These are phyloP conservation scores for Leuciscus waleckii DNA, from an alignment of 2,797 vertebrate genomes.

Conservation along the genomic window DNA sequence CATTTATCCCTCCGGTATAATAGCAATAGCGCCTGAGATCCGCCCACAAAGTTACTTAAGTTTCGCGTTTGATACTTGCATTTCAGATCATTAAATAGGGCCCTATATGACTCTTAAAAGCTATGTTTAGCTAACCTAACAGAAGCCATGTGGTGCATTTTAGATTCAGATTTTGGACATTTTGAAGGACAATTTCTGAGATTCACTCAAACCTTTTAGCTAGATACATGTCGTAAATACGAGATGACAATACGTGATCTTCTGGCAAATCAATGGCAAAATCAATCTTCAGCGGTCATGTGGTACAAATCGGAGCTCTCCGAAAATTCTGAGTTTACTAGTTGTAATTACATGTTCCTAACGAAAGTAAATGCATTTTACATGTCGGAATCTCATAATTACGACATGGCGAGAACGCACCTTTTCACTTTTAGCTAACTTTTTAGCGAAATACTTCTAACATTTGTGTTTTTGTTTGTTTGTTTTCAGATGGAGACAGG, in stretches of 20 bases:
- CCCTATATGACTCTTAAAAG: not conserved
- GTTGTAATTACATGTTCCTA: not conserved
- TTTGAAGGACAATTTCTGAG: not conserved
- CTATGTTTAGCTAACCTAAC: not conserved
- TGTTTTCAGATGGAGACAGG: constrained; percentile 69
- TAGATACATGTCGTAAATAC: not conserved
- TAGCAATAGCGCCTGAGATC: no score
- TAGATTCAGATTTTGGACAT: not conserved
- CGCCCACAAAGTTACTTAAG: no score
- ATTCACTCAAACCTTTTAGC: not conserved
- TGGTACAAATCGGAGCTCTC: not conserved
- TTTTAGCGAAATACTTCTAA: not conserved
- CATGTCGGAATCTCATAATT: not conserved
- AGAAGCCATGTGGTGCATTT: not conserved
- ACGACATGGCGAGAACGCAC: not conserved
- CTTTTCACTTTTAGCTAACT: not conserved
- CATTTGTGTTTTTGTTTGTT: constrained; percentile 27
- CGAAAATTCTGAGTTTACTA: not conserved
- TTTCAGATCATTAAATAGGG: no score
- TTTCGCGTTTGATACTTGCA: no score
- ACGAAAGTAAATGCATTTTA: not conserved
- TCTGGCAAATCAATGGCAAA: not conserved
- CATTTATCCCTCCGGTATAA: no score
- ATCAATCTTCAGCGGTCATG: not conserved
- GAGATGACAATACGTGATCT: not conserved